Evolutionary conservation across 1,140 invertebrate genomes (phyloP).

Genomic region (Schlechtendalia chinensis): DNA sequence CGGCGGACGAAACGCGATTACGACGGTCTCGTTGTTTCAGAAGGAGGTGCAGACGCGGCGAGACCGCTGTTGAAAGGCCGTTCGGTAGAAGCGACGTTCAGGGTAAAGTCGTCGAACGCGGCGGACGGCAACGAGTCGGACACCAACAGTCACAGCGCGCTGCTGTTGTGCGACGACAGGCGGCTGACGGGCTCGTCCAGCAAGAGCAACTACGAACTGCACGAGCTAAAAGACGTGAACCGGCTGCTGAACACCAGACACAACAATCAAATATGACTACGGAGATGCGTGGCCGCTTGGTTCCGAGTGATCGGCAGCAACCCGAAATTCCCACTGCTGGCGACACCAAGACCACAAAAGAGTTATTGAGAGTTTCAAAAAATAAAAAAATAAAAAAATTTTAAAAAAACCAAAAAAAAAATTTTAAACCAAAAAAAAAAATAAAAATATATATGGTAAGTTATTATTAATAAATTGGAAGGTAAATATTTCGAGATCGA

Average conservation of each 20-base stretch:
- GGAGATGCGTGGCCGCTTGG: conserved; percentile 51
- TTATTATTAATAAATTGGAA: conserved; percentile 3
- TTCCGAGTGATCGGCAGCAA: conserved; percentile 44
- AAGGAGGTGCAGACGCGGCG: conserved; percentile 22
- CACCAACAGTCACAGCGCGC: conserved; percentile 65
- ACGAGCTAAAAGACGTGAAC: conserved; percentile 59
- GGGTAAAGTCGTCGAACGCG: conserved; percentile 40
- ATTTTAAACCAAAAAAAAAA: neutral
- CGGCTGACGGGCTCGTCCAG: conserved; percentile 59
- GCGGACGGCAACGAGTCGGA: conserved; percentile 62
- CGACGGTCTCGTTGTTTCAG: conserved; percentile 3
- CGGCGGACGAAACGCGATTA: too few relatives aligned
- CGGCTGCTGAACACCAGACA: conserved; percentile 43
- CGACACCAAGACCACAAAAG: conserved; percentile 33
- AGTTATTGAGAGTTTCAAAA: neutral
- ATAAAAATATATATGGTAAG: neutral
- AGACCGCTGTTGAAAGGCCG: conserved; percentile 43
- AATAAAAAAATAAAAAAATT: neutral
- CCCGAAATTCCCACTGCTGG: conserved; percentile 48
- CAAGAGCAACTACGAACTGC: conserved; percentile 76
- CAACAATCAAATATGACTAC: conserved; percentile 52
- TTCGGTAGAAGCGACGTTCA: conserved; percentile 46
- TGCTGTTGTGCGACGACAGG: conserved; percentile 59
- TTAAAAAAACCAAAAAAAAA: too few relatives aligned
- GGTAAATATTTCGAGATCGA: neutral